Conservation (phyloP, 2,797 vertebrate species). For the Hapalemur alaotrensis region DNA sequence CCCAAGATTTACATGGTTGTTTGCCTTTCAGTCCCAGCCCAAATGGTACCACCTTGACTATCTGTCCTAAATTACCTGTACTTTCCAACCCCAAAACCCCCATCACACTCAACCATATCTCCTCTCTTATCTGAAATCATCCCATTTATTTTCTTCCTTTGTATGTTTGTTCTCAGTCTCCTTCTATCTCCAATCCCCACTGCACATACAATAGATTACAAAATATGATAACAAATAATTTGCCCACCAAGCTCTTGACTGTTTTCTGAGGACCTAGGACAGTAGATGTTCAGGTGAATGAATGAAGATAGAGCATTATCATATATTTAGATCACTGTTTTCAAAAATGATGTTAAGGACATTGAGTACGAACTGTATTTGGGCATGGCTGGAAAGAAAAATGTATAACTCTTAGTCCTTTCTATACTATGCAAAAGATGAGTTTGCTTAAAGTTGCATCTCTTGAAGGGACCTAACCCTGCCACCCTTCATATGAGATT, state of each 20-base stretch:
- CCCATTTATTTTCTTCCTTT: background rate
- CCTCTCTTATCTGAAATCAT: background rate
- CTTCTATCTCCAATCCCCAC: background rate
- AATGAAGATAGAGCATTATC: background rate
- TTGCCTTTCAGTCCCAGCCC: background rate
- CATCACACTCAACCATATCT: background rate
- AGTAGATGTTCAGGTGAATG: background rate
- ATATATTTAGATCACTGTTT: background rate
- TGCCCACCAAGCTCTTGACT: background rate
- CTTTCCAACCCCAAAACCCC: fast-evolving
- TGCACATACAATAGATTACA: background rate
- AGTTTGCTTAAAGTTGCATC: background rate
- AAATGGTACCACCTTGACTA: background rate
- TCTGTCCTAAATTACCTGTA: background rate
- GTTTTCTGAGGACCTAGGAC: background rate
- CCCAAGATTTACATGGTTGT: background rate
- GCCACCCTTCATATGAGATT: background rate
- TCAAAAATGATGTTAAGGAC: background rate
- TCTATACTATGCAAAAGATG: background rate
- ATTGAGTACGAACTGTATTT: background rate
- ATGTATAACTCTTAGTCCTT: background rate
- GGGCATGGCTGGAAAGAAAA: background rate
- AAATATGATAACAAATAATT: background rate
- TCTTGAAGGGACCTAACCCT: background rate
- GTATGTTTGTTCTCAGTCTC: background rate